Evolutionary conservation across 2,113 vertebrate species (phyloP), one percentile per base, ranked within the genome.

Genomic region (Saguinus midas): DNA sequence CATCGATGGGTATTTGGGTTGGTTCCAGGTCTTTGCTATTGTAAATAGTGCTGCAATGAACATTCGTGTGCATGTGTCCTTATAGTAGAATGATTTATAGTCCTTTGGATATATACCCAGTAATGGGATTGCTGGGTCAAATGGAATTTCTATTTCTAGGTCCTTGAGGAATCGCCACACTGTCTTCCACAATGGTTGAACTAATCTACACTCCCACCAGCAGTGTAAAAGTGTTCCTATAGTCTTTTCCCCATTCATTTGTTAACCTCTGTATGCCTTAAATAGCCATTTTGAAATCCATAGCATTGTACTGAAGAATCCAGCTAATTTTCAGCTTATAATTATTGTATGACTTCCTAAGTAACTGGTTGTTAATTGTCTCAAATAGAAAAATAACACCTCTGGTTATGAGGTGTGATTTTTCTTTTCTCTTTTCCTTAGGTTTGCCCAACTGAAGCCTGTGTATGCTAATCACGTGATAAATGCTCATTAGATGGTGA

Each of bases 371-470:
- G 20, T 45, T 73, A 82, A 68, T 43, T n/a, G 12, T 58, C 27
- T 96, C 40, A 27, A 68, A 70, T 29, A 40, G 68, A 84, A 87
- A 87, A 82, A 78, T 48, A 87, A 35, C 12, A 50, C 29, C 68
- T 32, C 6, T 64, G 86, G 45, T 8, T 27, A 7, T 50, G 61
- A 78, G 14, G 16, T 52, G 58, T 50, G 18, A 45, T 32, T 85
- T 90, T 94, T 86, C 32, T 92, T 79, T 80, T 52, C 20, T 94
- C 68, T 76, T 93, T 96, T 52, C 21, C 50, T 82, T 73, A 37
- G 9, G 5, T 66, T 70, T 78, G 73, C 48, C 17, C 84, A 94
- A 85, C 58, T 14, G 43, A 14, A 88, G 52, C 32, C 35, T 18
- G 3, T n/a, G 52, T 72, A 61, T 70, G 27, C 61, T 55, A 20